A percentile compares a stretch with the other conserved stretches of the same genome.
Conservation (phyloP, 1,140 invertebrate genomes). For the Aphelenchoides avenae region DNA sequence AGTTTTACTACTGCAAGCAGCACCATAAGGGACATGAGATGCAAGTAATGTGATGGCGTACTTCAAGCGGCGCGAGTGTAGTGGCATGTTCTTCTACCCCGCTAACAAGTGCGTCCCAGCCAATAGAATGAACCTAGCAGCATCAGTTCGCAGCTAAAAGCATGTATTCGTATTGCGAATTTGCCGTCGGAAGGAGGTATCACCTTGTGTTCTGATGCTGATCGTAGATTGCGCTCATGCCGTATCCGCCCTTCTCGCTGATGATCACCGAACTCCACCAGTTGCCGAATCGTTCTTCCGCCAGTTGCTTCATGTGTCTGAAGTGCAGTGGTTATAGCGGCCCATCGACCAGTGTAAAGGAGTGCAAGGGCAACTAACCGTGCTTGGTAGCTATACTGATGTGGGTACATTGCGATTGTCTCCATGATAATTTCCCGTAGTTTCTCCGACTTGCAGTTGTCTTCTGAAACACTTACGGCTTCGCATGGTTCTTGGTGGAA, state of each 20-base stretch:
- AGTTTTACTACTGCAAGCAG: no score
- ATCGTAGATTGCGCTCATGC: slow-evolving; percentile 58
- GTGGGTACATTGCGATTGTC: slow-evolving; percentile 56
- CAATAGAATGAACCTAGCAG: slow-evolving; percentile 58
- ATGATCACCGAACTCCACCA: slow-evolving; percentile 59
- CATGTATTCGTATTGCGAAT: background rate
- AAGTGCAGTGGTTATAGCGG: slow-evolving; percentile 13
- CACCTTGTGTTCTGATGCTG: slow-evolving; percentile 58
- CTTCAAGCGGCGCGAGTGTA: no score
- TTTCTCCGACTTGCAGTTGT: slow-evolving; percentile 59
- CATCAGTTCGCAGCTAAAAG: slow-evolving; percentile 55
- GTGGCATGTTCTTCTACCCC: slow-evolving; percentile 1
- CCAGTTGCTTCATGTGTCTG: slow-evolving; percentile 58
- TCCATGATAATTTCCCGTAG: slow-evolving; percentile 54
- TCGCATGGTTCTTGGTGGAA: slow-evolving; percentile 8
- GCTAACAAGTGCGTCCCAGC: slow-evolving; percentile 56
- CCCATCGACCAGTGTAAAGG: no score
- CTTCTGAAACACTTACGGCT: slow-evolving; percentile 43
- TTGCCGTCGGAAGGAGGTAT: background rate
- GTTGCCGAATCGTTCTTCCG: slow-evolving; percentile 56
- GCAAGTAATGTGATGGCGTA: no score
- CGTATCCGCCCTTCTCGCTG: slow-evolving; percentile 56
- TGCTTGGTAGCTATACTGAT: slow-evolving; percentile 59
- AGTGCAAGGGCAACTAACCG: slow-evolving; percentile 35
- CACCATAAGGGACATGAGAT: no score